These are phyloP conservation scores for Xyrichtys novacula DNA, from an alignment of 2,797 vertebrate genomes.

Conservation along the genomic window DNA sequence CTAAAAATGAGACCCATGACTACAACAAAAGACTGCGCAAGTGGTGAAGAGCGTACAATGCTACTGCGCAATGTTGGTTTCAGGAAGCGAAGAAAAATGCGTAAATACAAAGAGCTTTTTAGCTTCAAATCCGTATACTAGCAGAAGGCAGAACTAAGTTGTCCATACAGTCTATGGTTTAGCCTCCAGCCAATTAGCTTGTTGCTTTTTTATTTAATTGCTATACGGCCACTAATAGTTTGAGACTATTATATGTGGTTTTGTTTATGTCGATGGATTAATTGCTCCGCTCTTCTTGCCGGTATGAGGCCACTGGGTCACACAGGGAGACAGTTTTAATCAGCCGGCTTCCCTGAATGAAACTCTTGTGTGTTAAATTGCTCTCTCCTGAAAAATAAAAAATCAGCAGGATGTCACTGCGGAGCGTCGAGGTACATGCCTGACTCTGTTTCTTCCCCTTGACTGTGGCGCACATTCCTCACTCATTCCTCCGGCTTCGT, in stretches of 20 bases:
- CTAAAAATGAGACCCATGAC: no score
- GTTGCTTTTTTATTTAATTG: not conserved
- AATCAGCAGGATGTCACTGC: constrained; percentile 48
- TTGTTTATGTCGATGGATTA: constrained; percentile 3
- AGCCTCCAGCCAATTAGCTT: not conserved
- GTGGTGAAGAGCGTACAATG: no score
- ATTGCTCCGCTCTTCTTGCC: constrained; percentile 1
- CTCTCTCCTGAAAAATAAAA: constrained; percentile 57
- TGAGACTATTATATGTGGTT: not conserved
- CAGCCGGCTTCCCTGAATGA: constrained; percentile 37
- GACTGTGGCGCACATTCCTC: not conserved
- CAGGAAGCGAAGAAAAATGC: no score
- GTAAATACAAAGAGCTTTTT: no score
- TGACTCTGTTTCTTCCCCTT: constrained; percentile 30
- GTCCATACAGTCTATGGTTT: no score
- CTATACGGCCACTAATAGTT: not conserved
- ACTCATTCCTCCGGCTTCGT: constrained; percentile 39
- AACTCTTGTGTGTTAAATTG: constrained; percentile 46
- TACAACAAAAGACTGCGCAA: no score
- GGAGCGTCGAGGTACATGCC: constrained; percentile 12
- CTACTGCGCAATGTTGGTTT: no score
- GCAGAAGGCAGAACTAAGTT: no score
- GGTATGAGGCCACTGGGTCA: constrained; percentile 1
- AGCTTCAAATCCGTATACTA: no score
- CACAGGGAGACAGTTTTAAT: constrained; percentile 34